Conservation (phyloP, 2,888 invertebrate genomes). For the Chrysolina oricalcia region DNA sequence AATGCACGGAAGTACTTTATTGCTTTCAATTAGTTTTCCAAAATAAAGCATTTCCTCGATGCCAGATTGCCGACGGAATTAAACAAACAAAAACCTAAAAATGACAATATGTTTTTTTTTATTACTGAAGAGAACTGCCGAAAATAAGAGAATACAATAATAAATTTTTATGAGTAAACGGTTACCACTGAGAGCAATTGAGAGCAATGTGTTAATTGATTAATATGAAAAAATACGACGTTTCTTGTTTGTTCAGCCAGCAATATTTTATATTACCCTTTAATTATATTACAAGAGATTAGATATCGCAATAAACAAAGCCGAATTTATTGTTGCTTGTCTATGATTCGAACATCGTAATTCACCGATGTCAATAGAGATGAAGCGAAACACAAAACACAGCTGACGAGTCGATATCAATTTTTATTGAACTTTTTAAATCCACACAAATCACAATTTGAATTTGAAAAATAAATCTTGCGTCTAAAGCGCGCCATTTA, state of each 20-base stretch:
- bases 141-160: neutral
- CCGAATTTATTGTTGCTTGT: constrained; percentile 3
- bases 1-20: neutral
- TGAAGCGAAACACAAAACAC: too few relatives aligned
- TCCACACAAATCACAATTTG: too few relatives aligned
- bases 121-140: neutral
- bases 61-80: neutral
- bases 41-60: neutral
- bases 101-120: constrained; percentile 1
- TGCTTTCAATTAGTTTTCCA: neutral
- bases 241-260: neutral
- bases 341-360: neutral
- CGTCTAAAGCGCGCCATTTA: too few relatives aligned
- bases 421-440: too few relatives aligned
- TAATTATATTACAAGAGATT: constrained; percentile 21
- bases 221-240: neutral
- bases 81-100: neutral
- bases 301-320: constrained; percentile 9
- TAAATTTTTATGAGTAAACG: constrained; percentile 9
- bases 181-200: neutral
- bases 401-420: too few relatives aligned
- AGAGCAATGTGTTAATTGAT: neutral
- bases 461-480: too few relatives aligned
- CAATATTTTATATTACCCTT: constrained; percentile 10
- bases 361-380: neutral